Conservation (phyloP, 2,888 invertebrate species). For the Augochlorella aurata region DNA sequence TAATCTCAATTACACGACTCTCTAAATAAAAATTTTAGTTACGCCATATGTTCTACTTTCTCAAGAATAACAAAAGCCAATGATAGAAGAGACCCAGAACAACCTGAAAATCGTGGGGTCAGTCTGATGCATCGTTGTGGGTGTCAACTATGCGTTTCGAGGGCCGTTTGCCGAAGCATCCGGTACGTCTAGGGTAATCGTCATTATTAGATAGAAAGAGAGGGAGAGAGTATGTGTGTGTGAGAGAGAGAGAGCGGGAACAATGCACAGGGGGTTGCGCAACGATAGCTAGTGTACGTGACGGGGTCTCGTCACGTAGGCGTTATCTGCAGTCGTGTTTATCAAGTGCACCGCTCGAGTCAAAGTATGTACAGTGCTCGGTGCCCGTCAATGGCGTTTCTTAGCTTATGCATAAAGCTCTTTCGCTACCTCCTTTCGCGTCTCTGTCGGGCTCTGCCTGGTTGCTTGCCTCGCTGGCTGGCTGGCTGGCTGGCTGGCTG, state of each 20-base stretch:
- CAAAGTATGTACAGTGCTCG: constrained; percentile 55
- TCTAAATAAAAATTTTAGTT: no score
- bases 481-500: constrained; percentile 19
- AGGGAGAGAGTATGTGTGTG: no score
- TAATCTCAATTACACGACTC: no score
- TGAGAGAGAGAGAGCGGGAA: background rate
- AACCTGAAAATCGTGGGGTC: background rate
- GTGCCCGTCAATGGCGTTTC: constrained; percentile 78
- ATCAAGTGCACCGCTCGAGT: constrained; percentile 60
- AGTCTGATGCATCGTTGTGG: background rate
- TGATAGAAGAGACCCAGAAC: background rate
- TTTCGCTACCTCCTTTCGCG: constrained; percentile 65
- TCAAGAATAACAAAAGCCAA: no score
- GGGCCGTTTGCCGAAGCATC: background rate
- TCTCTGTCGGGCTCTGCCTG: constrained; percentile 44
- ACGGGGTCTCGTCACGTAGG: constrained; percentile 42
- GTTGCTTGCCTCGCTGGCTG: background rate
- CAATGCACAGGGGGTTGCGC: background rate
- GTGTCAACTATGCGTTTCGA: background rate
- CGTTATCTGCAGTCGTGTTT: constrained; percentile 60
- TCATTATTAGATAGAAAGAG: background rate
- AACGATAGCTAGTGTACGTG: constrained; percentile 47
- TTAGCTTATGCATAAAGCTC: constrained; percentile 80
- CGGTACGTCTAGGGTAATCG: constrained; percentile 12
- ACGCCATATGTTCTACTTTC: no score